Evolutionary conservation across 2,888 invertebrate species (phyloP), one percentile per base, ranked within the genome.

Genomic region (Athalia rosae): DNA sequence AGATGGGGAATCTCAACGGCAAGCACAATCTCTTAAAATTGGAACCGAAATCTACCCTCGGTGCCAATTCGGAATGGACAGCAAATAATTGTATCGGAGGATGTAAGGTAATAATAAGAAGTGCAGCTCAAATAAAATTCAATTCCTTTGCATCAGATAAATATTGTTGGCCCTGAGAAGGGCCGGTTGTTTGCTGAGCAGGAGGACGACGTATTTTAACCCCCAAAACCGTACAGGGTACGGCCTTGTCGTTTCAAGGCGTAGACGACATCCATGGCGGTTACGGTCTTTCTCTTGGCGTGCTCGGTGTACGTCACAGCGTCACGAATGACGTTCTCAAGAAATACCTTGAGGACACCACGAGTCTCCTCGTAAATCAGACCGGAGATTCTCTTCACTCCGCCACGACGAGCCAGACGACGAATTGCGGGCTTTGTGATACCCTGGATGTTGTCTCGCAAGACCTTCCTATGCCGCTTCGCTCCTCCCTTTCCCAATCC

Each of bases 401-500:
- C 95, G 84, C 91, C 92, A 82, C 92, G 88, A 64, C 92, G 89
- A 79, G 91, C 92, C 53, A 91, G 84, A 85, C 91, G 90, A 82
- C 90, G 89, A 81, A 89, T 90, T 90, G 95, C 95, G 0, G 95
- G 95, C 82, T 94, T 95, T 0, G 95, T 95, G 80, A 95, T 95
- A 48, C 95, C 95, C 85, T 95, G 95, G 89, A 95, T 95, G 87
- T 95, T 95, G 88, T 95, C 95, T 79, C 95, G 92, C 8, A 95
- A 88, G 1, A 96, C 95, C 89, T 96, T 96, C 79, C 96, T 92
- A 90, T 96, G 96, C 82, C 96, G 94, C 89, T 95, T 96, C 50
- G 95, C 96, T 79, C 95, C 95, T 82, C 95, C 95, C 90, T 95
- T 95, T 77, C 95, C 95, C 77, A 95, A 91, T 79, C 95, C 95